Percentiles rank a stretch among this genome's conserved stretches.
Conservation (phyloP, 2,888 invertebrate genomes). For the Perizoma affinitatum region DNA sequence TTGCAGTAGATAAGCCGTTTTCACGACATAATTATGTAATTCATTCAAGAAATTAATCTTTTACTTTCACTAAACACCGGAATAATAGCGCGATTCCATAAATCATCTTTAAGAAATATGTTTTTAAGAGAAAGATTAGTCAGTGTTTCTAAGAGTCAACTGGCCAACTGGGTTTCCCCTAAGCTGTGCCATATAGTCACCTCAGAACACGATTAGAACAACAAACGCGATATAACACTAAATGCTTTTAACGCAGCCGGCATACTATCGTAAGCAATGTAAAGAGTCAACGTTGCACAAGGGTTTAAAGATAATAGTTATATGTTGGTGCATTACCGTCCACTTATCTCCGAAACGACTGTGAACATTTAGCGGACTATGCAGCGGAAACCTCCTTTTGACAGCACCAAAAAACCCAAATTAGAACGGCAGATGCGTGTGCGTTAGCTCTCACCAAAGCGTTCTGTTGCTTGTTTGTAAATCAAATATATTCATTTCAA, state of each 20-base stretch:
- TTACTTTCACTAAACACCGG: too few relatives aligned
- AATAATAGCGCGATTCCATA: too few relatives aligned
- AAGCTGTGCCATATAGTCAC: slow-evolving; percentile 37
- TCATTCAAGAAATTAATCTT: too few relatives aligned
- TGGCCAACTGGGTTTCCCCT: slow-evolving; percentile 4
- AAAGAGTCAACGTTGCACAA: slow-evolving; percentile 47
- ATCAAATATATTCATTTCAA: too few relatives aligned
- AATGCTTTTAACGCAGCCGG: slow-evolving; percentile 48
- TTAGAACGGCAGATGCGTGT: too few relatives aligned
- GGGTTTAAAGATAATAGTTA: slow-evolving; percentile 38
- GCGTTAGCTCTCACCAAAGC: too few relatives aligned
- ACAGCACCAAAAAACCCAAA: not conserved
- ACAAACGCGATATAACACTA: slow-evolving; percentile 47
- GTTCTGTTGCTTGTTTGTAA: too few relatives aligned
- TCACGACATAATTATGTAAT: too few relatives aligned
- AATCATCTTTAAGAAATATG: too few relatives aligned
- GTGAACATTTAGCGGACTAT: slow-evolving; percentile 18
- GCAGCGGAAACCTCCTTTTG: not conserved
- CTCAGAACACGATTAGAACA: slow-evolving; percentile 48
- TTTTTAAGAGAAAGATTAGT: too few relatives aligned
- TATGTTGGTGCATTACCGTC: slow-evolving; percentile 33
- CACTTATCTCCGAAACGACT: slow-evolving; percentile 27
- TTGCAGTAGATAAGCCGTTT: too few relatives aligned
- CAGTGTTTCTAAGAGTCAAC: not conserved
- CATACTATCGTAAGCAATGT: slow-evolving; percentile 43